phyloP scores from a whole-genome alignment of 1,140 invertebrate species.

The Cataglyphis hispanica region DNA sequence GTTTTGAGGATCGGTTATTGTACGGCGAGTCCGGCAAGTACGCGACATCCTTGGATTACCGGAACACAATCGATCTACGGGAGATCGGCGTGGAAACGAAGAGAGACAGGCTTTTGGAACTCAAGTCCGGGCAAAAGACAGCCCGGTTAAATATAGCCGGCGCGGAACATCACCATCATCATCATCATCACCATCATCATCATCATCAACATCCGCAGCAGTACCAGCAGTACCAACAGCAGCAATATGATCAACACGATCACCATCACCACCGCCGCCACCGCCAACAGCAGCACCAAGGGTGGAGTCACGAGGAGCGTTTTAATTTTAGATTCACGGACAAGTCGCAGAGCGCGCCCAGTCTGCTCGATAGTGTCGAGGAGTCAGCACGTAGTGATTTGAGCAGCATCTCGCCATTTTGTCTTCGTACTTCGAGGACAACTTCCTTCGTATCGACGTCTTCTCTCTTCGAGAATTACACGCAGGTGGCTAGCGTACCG shows the following conservation, averaged over 20 bases:
- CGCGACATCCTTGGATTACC: constrained; percentile 82
- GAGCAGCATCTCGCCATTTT: constrained; percentile 13
- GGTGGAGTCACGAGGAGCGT: constrained; percentile 81
- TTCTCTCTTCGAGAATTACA: constrained; percentile 79
- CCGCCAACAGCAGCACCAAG: constrained; percentile 76
- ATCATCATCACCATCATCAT: constrained; percentile 69
- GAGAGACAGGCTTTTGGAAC: constrained; percentile 80
- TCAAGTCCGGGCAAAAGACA: constrained; percentile 80
- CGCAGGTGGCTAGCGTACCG: constrained; percentile 86
- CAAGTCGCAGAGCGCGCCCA: constrained; percentile 85
- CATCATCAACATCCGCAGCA: constrained; percentile 53
- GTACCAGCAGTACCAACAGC: constrained; percentile 46
- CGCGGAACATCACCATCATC: constrained; percentile 68
- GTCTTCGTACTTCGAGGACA: constrained; percentile 61
- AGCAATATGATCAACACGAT: constrained; percentile 57
- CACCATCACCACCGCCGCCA: constrained; percentile 62
- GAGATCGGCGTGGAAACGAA: constrained; percentile 84
- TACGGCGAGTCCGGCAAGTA: constrained; percentile 79
- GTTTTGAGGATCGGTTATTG: constrained; percentile 78
- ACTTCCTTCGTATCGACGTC: constrained; percentile 71
- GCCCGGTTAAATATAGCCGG: constrained; percentile 83
- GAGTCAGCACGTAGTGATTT: constrained; percentile 69
- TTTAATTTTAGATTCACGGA: constrained; percentile 87
- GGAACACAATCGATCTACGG: constrained; percentile 84
- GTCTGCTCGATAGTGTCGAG: constrained; percentile 82